These are phyloP conservation scores for Euplagia quadripunctaria DNA, from an alignment of 2,888 invertebrate genomes.

Conservation along the genomic window DNA sequence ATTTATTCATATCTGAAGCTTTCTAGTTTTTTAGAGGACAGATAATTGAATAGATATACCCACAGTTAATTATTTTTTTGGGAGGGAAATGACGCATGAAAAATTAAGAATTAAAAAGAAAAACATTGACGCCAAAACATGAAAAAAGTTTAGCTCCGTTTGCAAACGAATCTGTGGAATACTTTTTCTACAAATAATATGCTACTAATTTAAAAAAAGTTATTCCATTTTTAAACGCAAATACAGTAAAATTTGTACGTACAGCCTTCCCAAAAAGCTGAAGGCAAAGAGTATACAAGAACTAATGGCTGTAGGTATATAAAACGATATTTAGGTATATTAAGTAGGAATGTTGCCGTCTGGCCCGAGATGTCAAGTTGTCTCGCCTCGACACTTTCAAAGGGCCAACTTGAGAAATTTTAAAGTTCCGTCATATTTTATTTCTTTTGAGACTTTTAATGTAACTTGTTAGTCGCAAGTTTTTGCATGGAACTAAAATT, in stretches of 20 bases:
- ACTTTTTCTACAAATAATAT: too few relatives aligned
- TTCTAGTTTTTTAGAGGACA: too few relatives aligned
- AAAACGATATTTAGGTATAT: slow-evolving; percentile 27
- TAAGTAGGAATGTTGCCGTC: slow-evolving; percentile 32
- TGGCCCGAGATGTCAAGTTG: slow-evolving; percentile 34
- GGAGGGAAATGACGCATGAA: background rate
- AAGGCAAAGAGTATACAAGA: too few relatives aligned
- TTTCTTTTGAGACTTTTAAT: slow-evolving; percentile 19
- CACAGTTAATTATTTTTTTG: background rate
- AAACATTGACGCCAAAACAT: background rate
- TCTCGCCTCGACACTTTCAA: slow-evolving; percentile 40
- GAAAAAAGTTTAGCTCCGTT: background rate
- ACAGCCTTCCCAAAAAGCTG: too few relatives aligned
- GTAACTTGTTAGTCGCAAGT: slow-evolving; percentile 2
- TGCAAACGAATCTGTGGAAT: too few relatives aligned
- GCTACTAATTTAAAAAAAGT: too few relatives aligned
- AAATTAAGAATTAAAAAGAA: background rate
- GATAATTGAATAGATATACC: too few relatives aligned
- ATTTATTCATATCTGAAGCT: too few relatives aligned
- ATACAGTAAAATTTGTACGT: too few relatives aligned
- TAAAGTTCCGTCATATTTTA: slow-evolving; percentile 31
- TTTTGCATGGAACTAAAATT: background rate
- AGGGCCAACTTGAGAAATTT: slow-evolving; percentile 29
- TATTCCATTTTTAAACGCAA: too few relatives aligned
- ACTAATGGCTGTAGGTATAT: background rate